phyloP scores from a whole-genome alignment of 92 coral and sea anemone species.

The Chrysogorgia sp. region DNA sequence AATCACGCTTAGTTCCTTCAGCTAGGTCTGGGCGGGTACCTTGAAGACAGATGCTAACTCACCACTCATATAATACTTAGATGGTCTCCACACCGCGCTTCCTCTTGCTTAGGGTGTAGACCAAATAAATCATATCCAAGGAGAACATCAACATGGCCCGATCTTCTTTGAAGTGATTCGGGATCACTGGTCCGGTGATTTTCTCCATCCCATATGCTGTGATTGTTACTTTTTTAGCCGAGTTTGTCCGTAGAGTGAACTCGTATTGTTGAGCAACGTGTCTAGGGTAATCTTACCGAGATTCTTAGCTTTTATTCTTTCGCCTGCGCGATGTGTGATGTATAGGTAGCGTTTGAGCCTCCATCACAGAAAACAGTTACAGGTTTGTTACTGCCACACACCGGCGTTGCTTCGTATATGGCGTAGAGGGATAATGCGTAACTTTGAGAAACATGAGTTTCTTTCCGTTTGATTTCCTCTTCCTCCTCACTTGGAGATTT shows the following conservation, averaged over 20 bases:
- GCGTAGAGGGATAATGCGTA: constrained; percentile 67
- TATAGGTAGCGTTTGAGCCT: constrained; percentile 69
- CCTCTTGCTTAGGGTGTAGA: constrained; percentile 69
- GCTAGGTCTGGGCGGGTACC: constrained; percentile 61
- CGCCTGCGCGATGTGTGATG: constrained; percentile 74
- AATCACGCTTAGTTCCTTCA: constrained; percentile 53
- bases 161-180: constrained; percentile 66
- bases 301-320: constrained; percentile 53
- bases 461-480: no score
- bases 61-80: constrained; percentile 74
- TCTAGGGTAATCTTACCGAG: constrained; percentile 54
- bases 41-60: constrained; percentile 74
- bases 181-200: constrained; percentile 70
- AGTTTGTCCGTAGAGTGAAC: constrained; percentile 44
- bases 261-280: constrained; percentile 60
- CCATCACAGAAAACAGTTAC: constrained; percentile 67
- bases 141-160: constrained; percentile 48
- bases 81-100: constrained; percentile 60
- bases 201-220: no score
- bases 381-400: constrained; percentile 58
- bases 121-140: constrained; percentile 70
- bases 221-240: constrained; percentile 62
- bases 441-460: constrained; percentile 25
- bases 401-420: constrained; percentile 67
- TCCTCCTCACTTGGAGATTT: no score